phyloP scores from a whole-genome alignment of 2,888 invertebrate species.

The Horisme vitalbata region DNA sequence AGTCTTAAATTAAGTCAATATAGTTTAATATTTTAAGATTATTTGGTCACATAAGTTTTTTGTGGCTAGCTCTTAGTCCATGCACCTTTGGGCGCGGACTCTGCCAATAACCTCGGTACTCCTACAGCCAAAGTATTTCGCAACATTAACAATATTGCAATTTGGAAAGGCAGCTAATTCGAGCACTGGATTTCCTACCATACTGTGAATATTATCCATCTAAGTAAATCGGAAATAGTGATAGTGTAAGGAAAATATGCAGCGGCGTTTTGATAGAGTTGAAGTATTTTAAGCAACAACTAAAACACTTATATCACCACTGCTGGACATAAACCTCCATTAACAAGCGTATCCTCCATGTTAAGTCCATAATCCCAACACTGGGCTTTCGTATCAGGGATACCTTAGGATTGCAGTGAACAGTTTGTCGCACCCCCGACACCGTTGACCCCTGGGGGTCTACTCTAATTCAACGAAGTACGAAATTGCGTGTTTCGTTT shows the following conservation, averaged over 20 bases:
- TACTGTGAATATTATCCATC: constrained; percentile 51
- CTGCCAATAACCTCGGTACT: constrained; percentile 55
- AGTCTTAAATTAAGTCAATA: too few species aligned
- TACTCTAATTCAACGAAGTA: too few species aligned
- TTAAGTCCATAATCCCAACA: too few species aligned
- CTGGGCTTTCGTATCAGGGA: too few species aligned
- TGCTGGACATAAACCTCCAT: too few species aligned
- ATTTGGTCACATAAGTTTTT: not conserved
- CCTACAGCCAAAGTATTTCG: constrained; percentile 51
- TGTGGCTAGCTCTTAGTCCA: constrained; percentile 1
- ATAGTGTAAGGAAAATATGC: constrained; percentile 1
- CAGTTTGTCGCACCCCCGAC: too few species aligned
- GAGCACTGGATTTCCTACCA: constrained; percentile 62
- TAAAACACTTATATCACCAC: too few species aligned
- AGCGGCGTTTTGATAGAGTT: constrained; percentile 1
- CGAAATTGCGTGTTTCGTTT: too few species aligned
- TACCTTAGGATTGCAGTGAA: too few species aligned
- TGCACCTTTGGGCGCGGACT: constrained; percentile 42
- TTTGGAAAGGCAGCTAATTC: constrained; percentile 66
- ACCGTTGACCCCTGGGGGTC: too few species aligned
- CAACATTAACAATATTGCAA: constrained; percentile 68
- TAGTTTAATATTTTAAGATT: too few species aligned
- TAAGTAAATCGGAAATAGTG: constrained; percentile 57
- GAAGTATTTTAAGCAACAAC: not conserved
- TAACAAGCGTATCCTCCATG: too few species aligned